Conservation (phyloP, 2,797 vertebrate genomes). For the Trachops cirrhosus region DNA sequence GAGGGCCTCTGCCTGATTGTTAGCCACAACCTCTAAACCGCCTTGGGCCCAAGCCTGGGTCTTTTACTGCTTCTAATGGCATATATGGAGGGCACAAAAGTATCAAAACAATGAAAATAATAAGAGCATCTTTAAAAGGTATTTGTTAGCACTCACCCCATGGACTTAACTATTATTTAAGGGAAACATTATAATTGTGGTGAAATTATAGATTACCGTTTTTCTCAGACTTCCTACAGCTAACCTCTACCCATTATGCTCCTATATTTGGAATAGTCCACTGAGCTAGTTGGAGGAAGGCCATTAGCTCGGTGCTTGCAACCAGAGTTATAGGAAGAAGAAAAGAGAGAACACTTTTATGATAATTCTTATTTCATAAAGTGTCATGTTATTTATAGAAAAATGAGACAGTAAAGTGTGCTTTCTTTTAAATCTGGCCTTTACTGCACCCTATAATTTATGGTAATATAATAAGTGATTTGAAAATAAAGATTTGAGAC, state of each 20-base stretch:
- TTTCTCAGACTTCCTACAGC: conserved; percentile 84
- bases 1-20: conserved; percentile 22
- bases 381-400: conserved; percentile 84
- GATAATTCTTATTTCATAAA: conserved; percentile 81
- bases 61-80: conserved; percentile 56
- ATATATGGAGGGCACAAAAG: conserved; percentile 66
- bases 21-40: conserved; percentile 58
- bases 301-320: conserved; percentile 69
- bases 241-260: conserved; percentile 82
- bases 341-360: conserved; percentile 67
- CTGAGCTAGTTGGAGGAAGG: conserved; percentile 80
- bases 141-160: conserved; percentile 81
- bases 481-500: conserved; percentile 89
- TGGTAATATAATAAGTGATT: conserved; percentile 89
- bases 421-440: conserved; percentile 86
- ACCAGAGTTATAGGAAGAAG: conserved; percentile 71
- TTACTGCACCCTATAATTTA: conserved; percentile 86
- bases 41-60: conserved; percentile 27
- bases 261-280: conserved; percentile 83
- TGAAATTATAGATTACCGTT: conserved; percentile 82
- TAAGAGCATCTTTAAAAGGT: conserved; percentile 81
- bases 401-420: conserved; percentile 83
- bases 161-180: conserved; percentile 81
- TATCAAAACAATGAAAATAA: conserved; percentile 78
- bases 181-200: conserved; percentile 83